phyloP scores from a whole-genome alignment of 2,113 vertebrate species.

The Hemiscyllium ocellatum region DNA sequence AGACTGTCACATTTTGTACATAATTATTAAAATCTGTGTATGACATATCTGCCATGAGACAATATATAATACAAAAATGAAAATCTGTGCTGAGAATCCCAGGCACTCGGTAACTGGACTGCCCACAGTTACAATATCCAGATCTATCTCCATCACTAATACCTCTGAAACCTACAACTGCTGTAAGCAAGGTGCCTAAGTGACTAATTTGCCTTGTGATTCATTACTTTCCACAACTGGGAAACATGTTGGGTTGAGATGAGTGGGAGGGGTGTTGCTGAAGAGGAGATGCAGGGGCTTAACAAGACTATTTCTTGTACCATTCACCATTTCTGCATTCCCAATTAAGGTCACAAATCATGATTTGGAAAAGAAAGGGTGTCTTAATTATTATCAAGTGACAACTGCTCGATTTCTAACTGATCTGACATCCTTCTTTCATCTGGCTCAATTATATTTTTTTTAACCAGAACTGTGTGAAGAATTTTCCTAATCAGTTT shows the following conservation, averaged over 20 bases:
- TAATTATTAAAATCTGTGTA: not conserved
- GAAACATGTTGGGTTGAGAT: not conserved
- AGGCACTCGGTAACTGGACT: not conserved
- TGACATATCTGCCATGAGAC: no score
- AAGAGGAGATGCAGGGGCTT: no score
- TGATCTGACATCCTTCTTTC: not conserved
- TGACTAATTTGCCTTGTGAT: not conserved
- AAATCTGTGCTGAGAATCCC: not conserved
- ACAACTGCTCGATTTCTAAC: not conserved
- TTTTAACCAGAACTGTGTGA: not conserved
- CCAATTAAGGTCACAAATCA: not conserved
- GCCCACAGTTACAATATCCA: no score
- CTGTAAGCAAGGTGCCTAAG: not conserved
- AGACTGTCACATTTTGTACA: not conserved
- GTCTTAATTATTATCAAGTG: not conserved
- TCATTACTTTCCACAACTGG: not conserved
- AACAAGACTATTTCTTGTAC: not conserved
- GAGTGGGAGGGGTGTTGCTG: not conserved
- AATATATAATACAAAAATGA: not conserved
- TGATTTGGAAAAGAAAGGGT: not conserved
- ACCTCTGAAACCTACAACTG: not conserved
- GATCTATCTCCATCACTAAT: not conserved
- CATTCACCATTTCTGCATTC: not conserved
- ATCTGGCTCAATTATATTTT: not conserved
- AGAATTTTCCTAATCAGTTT: not conserved